These are phyloP conservation scores for Drosophila athabasca DNA, from an alignment of 1,140 invertebrate species.

Conservation along the genomic window DNA sequence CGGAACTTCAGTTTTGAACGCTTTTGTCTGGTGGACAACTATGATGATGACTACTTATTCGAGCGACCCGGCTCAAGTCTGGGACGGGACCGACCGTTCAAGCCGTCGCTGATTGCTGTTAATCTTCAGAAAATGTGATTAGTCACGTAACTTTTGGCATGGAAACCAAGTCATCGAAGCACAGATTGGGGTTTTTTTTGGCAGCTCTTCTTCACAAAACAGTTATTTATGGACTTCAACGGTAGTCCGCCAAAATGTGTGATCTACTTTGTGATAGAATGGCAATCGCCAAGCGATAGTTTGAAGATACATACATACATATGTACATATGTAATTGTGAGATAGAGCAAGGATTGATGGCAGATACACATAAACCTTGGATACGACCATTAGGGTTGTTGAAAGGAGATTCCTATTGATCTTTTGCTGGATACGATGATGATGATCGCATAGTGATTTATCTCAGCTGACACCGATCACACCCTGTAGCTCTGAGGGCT, in stretches of 20 bases:
- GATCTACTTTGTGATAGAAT: slow-evolving; percentile 27
- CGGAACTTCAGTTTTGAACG: slow-evolving; percentile 68
- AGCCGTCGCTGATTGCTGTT: slow-evolving; percentile 73
- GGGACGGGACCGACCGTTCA: slow-evolving; percentile 39
- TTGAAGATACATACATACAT: neutral
- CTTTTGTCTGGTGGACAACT: slow-evolving; percentile 70
- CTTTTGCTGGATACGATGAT: no score
- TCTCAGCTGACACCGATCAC: no score
- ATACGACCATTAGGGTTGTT: no score
- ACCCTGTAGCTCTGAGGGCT: no score
- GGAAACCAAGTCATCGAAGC: slow-evolving; percentile 36
- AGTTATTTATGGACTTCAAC: slow-evolving; percentile 49
- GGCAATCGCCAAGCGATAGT: slow-evolving; percentile 1
- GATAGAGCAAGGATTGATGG: neutral
- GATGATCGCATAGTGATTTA: no score
- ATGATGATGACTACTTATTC: slow-evolving; percentile 72
- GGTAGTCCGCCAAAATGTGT: slow-evolving; percentile 32
- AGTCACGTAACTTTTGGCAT: slow-evolving; percentile 78
- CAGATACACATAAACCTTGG: neutral
- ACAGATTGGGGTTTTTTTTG: slow-evolving; percentile 6
- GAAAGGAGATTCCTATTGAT: no score
- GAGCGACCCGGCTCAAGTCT: slow-evolving; percentile 31
- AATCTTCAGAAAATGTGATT: slow-evolving; percentile 77
- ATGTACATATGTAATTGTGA: neutral
- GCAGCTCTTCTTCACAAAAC: slow-evolving; percentile 35